phyloP scores from a whole-genome alignment of 2,888 invertebrate species.

The Odontomyia ornata region DNA sequence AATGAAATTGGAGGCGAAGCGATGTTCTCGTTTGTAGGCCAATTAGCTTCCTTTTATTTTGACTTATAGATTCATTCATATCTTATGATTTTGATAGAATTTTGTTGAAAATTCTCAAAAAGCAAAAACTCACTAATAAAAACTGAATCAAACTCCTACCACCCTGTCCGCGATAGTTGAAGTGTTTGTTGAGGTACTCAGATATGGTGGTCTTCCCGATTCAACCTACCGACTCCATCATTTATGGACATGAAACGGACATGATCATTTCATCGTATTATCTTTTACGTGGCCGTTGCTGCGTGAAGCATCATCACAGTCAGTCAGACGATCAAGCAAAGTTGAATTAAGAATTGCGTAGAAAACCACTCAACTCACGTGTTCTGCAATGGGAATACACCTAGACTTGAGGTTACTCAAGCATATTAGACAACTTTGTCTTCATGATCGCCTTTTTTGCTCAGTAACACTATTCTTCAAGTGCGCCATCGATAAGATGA shows the following conservation, averaged over 20 bases:
- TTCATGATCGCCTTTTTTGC: slow-evolving; percentile 5
- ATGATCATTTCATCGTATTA: slow-evolving; percentile 38
- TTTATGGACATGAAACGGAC: slow-evolving; percentile 38
- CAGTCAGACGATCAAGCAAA: not conserved
- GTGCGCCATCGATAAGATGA: slow-evolving; percentile 21
- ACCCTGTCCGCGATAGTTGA: slow-evolving; percentile 13
- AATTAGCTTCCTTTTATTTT: too few species aligned
- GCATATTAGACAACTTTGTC: slow-evolving; percentile 35
- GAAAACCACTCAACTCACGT: not conserved
- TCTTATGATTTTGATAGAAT: too few species aligned
- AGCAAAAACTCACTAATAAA: too few species aligned
- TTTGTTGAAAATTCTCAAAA: too few species aligned
- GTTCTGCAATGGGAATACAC: not conserved
- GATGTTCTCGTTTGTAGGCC: too few species aligned
- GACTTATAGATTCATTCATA: too few species aligned
- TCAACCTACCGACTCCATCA: slow-evolving; percentile 23
- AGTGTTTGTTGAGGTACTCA: slow-evolving; percentile 9
- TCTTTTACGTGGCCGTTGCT: slow-evolving; percentile 10
- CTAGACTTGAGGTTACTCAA: not conserved
- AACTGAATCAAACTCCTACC: not conserved
- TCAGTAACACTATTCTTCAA: not conserved
- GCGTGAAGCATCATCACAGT: not conserved
- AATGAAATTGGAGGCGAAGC: too few species aligned
- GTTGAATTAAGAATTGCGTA: not conserved
- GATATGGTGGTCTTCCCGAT: slow-evolving; percentile 23